Evolutionary conservation across 2,113 vertebrate genomes (phyloP).

Genomic region (Steatornis caripensis): DNA sequence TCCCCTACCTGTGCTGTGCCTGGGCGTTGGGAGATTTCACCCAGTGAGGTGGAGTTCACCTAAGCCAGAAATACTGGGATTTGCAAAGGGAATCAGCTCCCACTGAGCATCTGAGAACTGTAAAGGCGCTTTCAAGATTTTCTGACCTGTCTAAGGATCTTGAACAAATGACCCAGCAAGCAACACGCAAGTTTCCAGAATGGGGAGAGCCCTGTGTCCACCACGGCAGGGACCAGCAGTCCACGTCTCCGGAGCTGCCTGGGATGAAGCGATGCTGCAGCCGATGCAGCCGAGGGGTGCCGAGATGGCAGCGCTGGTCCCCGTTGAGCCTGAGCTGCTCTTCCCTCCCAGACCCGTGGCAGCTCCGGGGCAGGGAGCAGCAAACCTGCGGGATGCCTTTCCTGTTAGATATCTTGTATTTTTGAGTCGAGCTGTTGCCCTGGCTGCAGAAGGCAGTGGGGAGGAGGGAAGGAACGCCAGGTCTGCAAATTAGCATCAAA

Average conservation of each 20-base stretch:
- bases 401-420: not conserved
- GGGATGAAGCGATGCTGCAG: not conserved
- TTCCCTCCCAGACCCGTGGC: not conserved
- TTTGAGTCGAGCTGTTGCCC: not conserved
- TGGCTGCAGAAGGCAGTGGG: not conserved
- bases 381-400: not conserved
- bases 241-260: accelerated
- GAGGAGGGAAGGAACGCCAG: conserved; percentile 62
- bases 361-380: not conserved
- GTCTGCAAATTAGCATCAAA: conserved; percentile 80
- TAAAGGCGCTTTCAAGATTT: not conserved
- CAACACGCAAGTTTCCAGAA: accelerated
- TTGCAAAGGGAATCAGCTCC: not conserved
- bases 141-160: not conserved
- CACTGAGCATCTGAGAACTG: not conserved
- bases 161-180: not conserved
- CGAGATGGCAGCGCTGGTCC: accelerated
- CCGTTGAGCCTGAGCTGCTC: not conserved
- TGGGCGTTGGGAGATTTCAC: not conserved
- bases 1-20: not conserved
- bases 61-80: not conserved
- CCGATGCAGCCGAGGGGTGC: accelerated
- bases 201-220: not conserved
- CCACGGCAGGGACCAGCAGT: accelerated
- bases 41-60: not conserved